Conservation (phyloP, 2,888 invertebrate species). For the Caenorhabditis auriculariae region DNA sequence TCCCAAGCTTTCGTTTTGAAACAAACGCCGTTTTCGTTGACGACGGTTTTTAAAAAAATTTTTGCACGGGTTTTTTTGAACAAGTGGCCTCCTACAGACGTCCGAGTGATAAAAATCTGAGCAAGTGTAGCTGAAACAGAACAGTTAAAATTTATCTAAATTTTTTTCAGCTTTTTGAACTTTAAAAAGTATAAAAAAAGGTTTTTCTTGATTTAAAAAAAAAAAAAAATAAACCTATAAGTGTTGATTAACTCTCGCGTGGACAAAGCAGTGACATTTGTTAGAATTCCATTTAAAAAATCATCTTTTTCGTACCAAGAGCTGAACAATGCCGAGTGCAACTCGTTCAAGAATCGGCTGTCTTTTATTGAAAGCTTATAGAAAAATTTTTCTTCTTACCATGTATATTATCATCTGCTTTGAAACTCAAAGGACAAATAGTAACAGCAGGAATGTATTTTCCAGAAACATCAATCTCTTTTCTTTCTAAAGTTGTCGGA, state of each 20-base stretch:
- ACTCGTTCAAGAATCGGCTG: too few relatives aligned
- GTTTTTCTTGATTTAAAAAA: slow-evolving; percentile 2
- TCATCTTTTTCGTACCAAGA: too few relatives aligned
- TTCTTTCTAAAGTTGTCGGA: slow-evolving; percentile 26
- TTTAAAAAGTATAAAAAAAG: too few relatives aligned
- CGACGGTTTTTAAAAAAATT: slow-evolving; percentile 6
- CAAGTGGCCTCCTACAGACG: slow-evolving; percentile 1
- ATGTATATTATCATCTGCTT: slow-evolving; percentile 7
- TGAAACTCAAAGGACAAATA: slow-evolving; percentile 21
- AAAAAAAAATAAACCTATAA: slow-evolving; percentile 2
- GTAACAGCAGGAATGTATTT: slow-evolving; percentile 21
- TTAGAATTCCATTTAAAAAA: neutral
- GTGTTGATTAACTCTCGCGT: neutral
- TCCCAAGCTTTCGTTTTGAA: slow-evolving; percentile 12
- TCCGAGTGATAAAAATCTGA: too few relatives aligned
- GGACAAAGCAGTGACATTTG: neutral
- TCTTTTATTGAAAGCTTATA: too few relatives aligned
- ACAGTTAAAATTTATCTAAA: neutral
- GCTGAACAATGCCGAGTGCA: too few relatives aligned
- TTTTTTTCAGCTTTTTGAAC: too few relatives aligned
- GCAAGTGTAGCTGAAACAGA: neutral
- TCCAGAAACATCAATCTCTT: slow-evolving; percentile 2
- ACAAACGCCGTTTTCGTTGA: slow-evolving; percentile 24
- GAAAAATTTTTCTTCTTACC: too few relatives aligned
- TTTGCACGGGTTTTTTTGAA: neutral